These are phyloP conservation scores for Allacma fusca DNA, from an alignment of 2,888 invertebrate genomes.

Conservation along the genomic window DNA sequence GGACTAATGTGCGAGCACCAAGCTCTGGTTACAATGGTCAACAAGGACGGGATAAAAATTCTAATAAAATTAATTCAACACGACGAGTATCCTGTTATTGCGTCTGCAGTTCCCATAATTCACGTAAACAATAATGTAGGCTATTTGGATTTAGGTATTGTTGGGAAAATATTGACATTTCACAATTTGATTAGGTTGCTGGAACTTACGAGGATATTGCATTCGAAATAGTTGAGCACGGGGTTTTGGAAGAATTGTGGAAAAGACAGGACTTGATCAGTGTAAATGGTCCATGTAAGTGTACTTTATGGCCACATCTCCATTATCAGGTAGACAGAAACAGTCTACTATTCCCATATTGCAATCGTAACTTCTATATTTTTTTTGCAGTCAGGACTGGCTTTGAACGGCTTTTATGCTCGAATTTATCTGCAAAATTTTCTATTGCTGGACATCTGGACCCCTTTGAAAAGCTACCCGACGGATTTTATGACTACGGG, in stretches of 20 bases:
- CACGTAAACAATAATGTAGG: constrained; percentile 48
- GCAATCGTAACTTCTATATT: too few species aligned
- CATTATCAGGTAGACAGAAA: too few species aligned
- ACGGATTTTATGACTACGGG: constrained; percentile 62
- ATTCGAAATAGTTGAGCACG: constrained; percentile 50
- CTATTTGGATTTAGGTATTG: too few species aligned
- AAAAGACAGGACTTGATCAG: constrained; percentile 53
- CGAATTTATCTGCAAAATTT: constrained; percentile 72
- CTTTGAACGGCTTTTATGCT: constrained; percentile 70
- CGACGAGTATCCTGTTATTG: constrained; percentile 53
- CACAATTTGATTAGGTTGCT: constrained; percentile 38
- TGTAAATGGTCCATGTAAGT: constrained; percentile 51
- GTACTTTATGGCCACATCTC: background rate
- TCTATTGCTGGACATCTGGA: constrained; percentile 71
- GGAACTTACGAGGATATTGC: constrained; percentile 50
- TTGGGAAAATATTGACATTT: too few species aligned
- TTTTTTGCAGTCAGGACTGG: constrained; percentile 66
- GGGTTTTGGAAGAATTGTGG: constrained; percentile 55
- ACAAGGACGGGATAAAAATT: constrained; percentile 46
- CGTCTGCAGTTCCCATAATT: constrained; percentile 51
- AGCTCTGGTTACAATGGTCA: constrained; percentile 47
- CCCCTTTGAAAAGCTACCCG: constrained; percentile 70
- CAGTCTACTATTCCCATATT: too few species aligned
- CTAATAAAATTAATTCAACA: constrained; percentile 46
- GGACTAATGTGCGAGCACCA: constrained; percentile 48